Base-by-base conservation (phyloP, 2,888 invertebrate genomes). In the Andrena hattorfiana region DNA sequence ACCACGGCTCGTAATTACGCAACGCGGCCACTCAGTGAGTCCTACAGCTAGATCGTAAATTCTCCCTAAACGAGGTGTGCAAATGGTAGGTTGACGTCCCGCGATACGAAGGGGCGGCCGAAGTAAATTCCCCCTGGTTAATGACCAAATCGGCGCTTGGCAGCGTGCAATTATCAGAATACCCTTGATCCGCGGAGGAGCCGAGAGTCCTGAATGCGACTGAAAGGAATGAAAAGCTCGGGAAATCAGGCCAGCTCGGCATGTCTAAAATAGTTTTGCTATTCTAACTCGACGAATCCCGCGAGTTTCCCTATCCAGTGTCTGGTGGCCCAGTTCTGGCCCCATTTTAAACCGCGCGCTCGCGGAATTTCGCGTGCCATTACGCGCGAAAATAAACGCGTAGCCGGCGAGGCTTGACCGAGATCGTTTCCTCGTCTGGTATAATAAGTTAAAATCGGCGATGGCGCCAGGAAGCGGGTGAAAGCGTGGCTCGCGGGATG, bases 41-140 rank as follows among this genome's bases (percentile, higher is more conserved):
- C 64, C 81, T 71, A 84, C 77, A 79, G 77, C 66, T 51, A 71
- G 84, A 76, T 86, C 86, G 84, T 85, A 87, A 84, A 82, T 81
- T 77, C 66, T 26, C 49, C 74, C 76, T 78, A 79, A 77, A 78
- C 83, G 68, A 54, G 80, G 60, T 68, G 79, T 69, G 74, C 79
- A 77, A 77, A 74, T 69, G 74, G 75, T 77, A 72, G 72, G 70
- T 49, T 59, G 77, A 73, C 81, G 32, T 73, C 60, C 63, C 73
- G 59, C 73, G 66, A 73, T 81, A 74, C 56, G 13, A 48, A 42
- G 30, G 48, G 20, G 23, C 63, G 23, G 20, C 48, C 32, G 35
- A 83, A 88, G 85, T 88, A 85, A 87, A 67, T 71, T 71, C 83
- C 80, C 81, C 85, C 81, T 71, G 75, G 35, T 26, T 62, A 85